Evolutionary conservation across 2,888 invertebrate species (phyloP), one percentile per base, ranked within the genome.

Genomic region (Pyrocoelia pectoralis): DNA sequence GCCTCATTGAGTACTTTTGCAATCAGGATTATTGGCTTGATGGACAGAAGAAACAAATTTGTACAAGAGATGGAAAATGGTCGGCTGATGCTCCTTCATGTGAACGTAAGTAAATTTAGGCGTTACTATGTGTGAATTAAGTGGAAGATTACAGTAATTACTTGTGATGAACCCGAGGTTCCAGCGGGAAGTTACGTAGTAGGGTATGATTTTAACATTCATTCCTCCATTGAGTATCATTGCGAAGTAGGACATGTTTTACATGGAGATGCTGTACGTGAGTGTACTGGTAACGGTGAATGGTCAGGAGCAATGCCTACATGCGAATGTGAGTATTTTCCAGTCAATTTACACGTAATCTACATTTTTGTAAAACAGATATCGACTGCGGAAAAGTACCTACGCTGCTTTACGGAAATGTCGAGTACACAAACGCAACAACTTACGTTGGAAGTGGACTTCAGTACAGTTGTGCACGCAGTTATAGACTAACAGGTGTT

Each of bases 341-440:
- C 6, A 29, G 9, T 33, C 18, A 15, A 48, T n/a, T 38, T 28
- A 14, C 33, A 49, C 55, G 2, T 43, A 13, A 43, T 49, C 29
- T n/a, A n/a, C n/a, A n/a, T n/a, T n/a, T n/a, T n/a, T n/a, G n/a
- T n/a, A n/a, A n/a, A n/a, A n/a, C n/a, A n/a, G 95, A 92, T 79
- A 88, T 96, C 66, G 95, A 96, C 76, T 96, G 96, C 77, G 95
- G 94, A 4, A 89, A 92, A 76, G 89, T 95, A 12, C 87, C 92
- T 1, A 88, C 93, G 0, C 81, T 95, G 70, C 86, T 90, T 0
- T 93, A 92, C 76, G 96, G 95, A 3, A 85, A 88, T 14, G 86
- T 90, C 0, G 89, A 89, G 41, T 92, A 95, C 71, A 80, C 88
- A 0, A 92, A 93, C 74, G 89, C 87, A 15, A 91, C 90, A 1